Evolutionary conservation across 2,797 vertebrate species (phyloP).

Genomic region (Gymnoscopelus braueri): DNA sequence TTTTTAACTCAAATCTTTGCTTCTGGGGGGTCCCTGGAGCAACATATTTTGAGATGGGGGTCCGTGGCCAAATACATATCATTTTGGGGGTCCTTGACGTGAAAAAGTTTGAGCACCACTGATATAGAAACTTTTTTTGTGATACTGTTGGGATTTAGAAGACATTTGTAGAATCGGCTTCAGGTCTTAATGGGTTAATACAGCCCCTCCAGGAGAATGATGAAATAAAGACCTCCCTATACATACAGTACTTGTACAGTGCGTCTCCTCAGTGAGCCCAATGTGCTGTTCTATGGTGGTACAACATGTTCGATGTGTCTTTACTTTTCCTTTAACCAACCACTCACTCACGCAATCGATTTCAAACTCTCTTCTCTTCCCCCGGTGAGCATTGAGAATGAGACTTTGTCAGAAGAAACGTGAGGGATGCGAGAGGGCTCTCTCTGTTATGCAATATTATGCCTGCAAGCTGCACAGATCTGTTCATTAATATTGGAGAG

Average conservation of each 20-base stretch:
- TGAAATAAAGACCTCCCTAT: conserved; percentile 30
- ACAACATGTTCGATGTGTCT: conserved; percentile 16
- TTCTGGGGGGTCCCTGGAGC: no score
- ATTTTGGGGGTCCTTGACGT: no score
- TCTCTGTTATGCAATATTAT: conserved; percentile 47
- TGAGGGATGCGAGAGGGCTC: conserved; percentile 28
- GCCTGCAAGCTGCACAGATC: conserved; percentile 39
- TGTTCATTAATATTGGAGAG: conserved; percentile 50
- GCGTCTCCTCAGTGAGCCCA: conserved; percentile 49
- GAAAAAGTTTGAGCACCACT: no score
- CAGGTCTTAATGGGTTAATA: conserved; percentile 9
- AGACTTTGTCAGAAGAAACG: conserved; percentile 42
- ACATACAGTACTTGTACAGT: conserved; percentile 24
- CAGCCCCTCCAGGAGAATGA: conserved; percentile 15
- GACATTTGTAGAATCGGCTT: no score
- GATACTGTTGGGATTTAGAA: no score
- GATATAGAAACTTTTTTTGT: no score
- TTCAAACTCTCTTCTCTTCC: conserved; percentile 40
- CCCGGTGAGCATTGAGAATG: conserved; percentile 46
- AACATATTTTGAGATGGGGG: no score
- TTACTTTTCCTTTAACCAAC: conserved; percentile 12
- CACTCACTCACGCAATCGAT: conserved; percentile 50
- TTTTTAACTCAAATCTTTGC: no score
- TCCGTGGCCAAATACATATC: no score
- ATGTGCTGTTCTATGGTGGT: conserved; percentile 31